phyloP scores from a whole-genome alignment of 2,113 vertebrate genomes.

The Spheniscus mendiculus region DNA sequence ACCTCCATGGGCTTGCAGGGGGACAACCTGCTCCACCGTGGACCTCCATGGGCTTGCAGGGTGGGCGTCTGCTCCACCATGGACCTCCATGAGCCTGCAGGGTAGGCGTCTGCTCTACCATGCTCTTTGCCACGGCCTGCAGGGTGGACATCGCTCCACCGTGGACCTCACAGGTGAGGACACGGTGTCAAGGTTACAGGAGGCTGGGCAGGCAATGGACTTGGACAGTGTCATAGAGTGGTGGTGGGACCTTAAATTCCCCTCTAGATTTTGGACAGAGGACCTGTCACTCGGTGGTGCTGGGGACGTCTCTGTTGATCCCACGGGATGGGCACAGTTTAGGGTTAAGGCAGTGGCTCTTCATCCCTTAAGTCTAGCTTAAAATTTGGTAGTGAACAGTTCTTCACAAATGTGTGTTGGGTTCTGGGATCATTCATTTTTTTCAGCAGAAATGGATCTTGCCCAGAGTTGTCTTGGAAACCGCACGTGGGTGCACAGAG shows the following conservation, averaged over 20 bases:
- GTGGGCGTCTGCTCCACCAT: background rate
- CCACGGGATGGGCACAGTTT: background rate
- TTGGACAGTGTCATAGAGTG: background rate
- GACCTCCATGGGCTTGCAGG: too few species aligned
- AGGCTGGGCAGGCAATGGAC: too few species aligned
- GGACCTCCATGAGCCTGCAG: too few species aligned
- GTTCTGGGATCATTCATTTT: background rate
- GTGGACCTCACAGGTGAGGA: background rate
- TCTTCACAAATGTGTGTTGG: too few species aligned
- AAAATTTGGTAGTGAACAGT: background rate
- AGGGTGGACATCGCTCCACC: background rate
- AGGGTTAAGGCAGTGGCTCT: too few species aligned
- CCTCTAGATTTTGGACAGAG: background rate
- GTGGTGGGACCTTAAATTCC: background rate
- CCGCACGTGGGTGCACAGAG: background rate
- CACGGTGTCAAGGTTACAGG: background rate
- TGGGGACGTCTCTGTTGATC: rapidly evolving
- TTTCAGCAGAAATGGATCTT: background rate
- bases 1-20: too few species aligned
- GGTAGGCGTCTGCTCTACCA: rapidly evolving
- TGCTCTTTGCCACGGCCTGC: background rate
- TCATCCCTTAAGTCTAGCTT: background rate
- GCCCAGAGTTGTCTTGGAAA: background rate
- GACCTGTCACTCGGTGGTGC: background rate
- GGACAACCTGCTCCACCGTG: too few species aligned